Base-by-base conservation (phyloP, 1,140 invertebrate genomes). In the Brachionus asplanchnoidis region DNA sequence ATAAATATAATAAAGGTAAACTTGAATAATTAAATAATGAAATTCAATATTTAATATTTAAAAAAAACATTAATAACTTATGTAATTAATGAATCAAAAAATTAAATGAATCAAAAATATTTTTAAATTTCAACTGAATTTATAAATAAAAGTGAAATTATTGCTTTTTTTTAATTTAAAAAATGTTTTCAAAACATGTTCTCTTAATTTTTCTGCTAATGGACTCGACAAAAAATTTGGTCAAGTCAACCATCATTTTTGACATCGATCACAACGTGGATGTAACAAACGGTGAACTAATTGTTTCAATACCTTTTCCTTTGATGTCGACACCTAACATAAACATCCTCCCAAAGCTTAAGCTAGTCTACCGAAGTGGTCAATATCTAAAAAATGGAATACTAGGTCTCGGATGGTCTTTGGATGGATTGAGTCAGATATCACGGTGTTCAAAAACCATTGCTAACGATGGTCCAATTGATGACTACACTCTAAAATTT, bases 361-460 rank as follows among this genome's bases (percentile, higher is more conserved):
- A 65, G 60, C 60, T 65, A 65, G 60, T 65, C 12, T 65, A 65
- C 60, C 20, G 60, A 65, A 65, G 60, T 65, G 60, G 60, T 26
- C 60, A 65, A 65, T 65, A 65, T 65, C 60, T 65, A 65, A 65
- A 65, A 65, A 65, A 65, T 65, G 60, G 60, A 65, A 65, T 65
- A 65, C 20, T 65, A 65, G 60, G 60, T 65, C 60, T 65, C 60
- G 60, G 60, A 65, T 65, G 60, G 60, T 65, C 60, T 23, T 65
- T 26, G 60, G 60, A 65, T 26, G 60, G 60, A 26, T 65, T 65
- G 7, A 65, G 60, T 65, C 60, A 65, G 3, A 65, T 65, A 65
- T 65, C 60, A 26, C 12, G 60, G 1, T 65, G 60, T 26, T 65
- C 60, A 65, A 65, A 65, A 65, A 65, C 60, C 20, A 65, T 65